Evolutionary conservation across 2,888 invertebrate genomes (phyloP).

Genomic region (Perdita meconis): DNA sequence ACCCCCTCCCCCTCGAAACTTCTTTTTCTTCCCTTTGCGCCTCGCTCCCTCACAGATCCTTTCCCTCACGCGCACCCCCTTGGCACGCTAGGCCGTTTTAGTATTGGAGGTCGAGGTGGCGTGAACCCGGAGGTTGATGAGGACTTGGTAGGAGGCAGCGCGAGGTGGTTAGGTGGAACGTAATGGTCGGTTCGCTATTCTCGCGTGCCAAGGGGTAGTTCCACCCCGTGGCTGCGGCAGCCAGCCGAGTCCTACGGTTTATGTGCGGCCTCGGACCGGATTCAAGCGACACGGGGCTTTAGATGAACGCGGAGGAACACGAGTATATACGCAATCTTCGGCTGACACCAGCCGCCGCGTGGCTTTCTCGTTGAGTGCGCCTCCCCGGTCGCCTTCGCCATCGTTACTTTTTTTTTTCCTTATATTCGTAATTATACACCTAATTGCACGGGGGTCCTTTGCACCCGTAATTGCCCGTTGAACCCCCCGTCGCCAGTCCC

Average conservation of each 20-base stretch:
- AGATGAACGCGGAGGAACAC: slow-evolving; percentile 15
- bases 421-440: slow-evolving; percentile 46
- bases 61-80: slow-evolving; percentile 24
- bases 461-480: slow-evolving; percentile 47
- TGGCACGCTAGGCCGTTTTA: slow-evolving; percentile 35
- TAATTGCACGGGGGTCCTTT: slow-evolving; percentile 38
- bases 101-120: slow-evolving; percentile 41
- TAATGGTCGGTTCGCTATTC: slow-evolving; percentile 79
- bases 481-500: slow-evolving; percentile 32
- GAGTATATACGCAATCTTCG: slow-evolving; percentile 23
- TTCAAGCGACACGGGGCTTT: slow-evolving; percentile 24
- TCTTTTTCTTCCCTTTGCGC: not conserved
- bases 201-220: slow-evolving; percentile 81
- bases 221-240: slow-evolving; percentile 61
- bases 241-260: slow-evolving; percentile 64
- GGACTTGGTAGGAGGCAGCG: slow-evolving; percentile 51
- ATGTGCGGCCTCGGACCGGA: slow-evolving; percentile 63
- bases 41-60: slow-evolving; percentile 23
- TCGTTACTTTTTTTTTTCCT: slow-evolving; percentile 28
- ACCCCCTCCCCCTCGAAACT: slow-evolving; percentile 44
- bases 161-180: slow-evolving; percentile 62
- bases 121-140: slow-evolving; percentile 48
- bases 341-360: not conserved
- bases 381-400: not conserved
- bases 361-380: not conserved